These are phyloP conservation scores for Archaeoteleia sp. DNA, from an alignment of 2,888 invertebrate species.

Conservation along the genomic window DNA sequence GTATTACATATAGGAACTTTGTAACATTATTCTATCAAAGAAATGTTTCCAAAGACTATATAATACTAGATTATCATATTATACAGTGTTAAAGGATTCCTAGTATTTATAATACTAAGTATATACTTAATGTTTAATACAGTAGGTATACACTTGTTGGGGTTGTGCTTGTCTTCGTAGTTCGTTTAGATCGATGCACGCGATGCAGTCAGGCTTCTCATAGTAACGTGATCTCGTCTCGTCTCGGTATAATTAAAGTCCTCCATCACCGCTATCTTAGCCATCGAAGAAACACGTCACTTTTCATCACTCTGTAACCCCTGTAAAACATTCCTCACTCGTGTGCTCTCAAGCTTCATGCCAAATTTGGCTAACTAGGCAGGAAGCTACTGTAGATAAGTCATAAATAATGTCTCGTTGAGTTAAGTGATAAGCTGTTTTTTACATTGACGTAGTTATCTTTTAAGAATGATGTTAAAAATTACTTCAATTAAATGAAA, in stretches of 20 bases:
- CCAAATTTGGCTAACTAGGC: background rate
- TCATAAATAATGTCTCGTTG: conserved; percentile 5
- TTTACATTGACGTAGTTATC: no score
- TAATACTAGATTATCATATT: no score
- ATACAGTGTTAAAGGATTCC: no score
- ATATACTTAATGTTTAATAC: no score
- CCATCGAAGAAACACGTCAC: conserved; percentile 54
- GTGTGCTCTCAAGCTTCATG: background rate
- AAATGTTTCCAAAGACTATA: no score
- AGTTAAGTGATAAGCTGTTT: no score
- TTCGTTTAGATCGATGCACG: conserved; percentile 2
- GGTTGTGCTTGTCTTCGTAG: background rate
- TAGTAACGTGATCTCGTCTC: conserved; percentile 57
- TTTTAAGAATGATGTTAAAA: no score
- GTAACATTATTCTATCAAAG: no score
- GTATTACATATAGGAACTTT: no score
- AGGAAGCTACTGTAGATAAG: conserved; percentile 4
- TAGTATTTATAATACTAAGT: no score
- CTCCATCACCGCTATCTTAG: conserved; percentile 62
- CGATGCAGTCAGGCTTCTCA: conserved; percentile 28
- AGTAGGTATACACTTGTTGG: no score
- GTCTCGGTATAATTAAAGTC: conserved; percentile 60
- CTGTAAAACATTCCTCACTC: conserved; percentile 13
- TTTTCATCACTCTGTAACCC: conserved; percentile 59
- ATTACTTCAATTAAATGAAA: no score